Evolutionary conservation across 2,113 vertebrate genomes (phyloP), one percentile per base, ranked within the genome.

Genomic region (Monarcha castaneiventris): DNA sequence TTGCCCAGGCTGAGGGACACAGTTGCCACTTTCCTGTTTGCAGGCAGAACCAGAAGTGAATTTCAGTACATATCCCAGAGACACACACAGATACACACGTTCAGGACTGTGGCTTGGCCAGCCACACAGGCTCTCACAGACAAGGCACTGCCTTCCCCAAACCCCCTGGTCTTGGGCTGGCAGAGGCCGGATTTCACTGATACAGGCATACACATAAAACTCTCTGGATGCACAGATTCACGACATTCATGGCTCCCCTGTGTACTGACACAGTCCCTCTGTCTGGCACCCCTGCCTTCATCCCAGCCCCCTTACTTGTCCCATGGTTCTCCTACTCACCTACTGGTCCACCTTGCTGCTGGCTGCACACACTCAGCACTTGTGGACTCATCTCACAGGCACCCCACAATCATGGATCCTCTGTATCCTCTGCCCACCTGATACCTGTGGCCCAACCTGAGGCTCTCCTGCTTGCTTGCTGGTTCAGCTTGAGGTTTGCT

Each of bases 381-480:
- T 21, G 21, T 2, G 4, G 1, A 3, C 17, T 26, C 26, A 26
- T 41, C 41, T 30, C 35, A 55, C 9, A 18, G 37, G 19, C 30
- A 48, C 33, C 12, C 23, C 16, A 14, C 4, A 3, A 1, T 16
- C 1, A 1, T 14, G 20, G 22, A 10, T 80, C 33, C 3, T 20
- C 48, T 55, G 37, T 39, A 41, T 49, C 5, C 22, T 67, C 26
- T 4, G 7, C 6, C 30, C 30, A 21, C 1, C 5, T 35, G n/a
- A 11, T 23, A 44, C 11, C 6, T 27, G 32, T 55, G 22, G 2
- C 46, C 13, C 22, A 55, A 0, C 4, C 26, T 33, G 9, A 59
- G 29, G 12, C 1, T 3, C 2, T 13, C 25, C 8, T 52, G 2
- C 19, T 55, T 8, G 1, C 10, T 35, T 1, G 0, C 16, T 79